Conservation (phyloP, 2,113 vertebrate genomes). For the Xenus cinereus region DNA sequence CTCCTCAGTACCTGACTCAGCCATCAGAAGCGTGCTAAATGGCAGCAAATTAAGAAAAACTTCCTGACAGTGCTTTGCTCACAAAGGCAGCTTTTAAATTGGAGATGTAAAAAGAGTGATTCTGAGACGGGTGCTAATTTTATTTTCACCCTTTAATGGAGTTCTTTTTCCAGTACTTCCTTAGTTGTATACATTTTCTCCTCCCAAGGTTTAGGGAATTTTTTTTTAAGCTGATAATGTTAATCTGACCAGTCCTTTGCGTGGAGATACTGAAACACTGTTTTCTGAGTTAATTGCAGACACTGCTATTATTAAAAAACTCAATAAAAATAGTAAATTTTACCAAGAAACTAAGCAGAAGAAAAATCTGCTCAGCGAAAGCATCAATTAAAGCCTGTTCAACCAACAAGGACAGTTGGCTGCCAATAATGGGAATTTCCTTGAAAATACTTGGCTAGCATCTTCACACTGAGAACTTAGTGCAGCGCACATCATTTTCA, state of each 20-base stretch:
- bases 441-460: background rate
- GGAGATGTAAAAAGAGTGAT: background rate
- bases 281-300: background rate
- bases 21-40: background rate
- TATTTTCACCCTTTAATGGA: background rate
- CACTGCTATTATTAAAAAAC: background rate
- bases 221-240: background rate
- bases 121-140: background rate
- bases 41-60: background rate
- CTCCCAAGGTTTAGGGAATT: background rate
- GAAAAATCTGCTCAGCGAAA: background rate
- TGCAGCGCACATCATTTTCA: background rate
- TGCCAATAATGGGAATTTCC: background rate
- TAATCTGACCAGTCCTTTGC: background rate
- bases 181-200: background rate
- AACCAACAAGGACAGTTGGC: background rate
- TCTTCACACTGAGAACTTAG: background rate
- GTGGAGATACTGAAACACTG: background rate
- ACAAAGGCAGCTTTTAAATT: background rate
- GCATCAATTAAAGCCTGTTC: background rate
- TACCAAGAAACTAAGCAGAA: background rate
- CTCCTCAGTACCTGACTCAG: background rate
- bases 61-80: background rate
- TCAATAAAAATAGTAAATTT: background rate
- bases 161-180: background rate